Percentiles rank a stretch among this genome's conserved stretches.
Conservation (phyloP, 2,113 vertebrate species). For the Mormyrus iriodes region DNA sequence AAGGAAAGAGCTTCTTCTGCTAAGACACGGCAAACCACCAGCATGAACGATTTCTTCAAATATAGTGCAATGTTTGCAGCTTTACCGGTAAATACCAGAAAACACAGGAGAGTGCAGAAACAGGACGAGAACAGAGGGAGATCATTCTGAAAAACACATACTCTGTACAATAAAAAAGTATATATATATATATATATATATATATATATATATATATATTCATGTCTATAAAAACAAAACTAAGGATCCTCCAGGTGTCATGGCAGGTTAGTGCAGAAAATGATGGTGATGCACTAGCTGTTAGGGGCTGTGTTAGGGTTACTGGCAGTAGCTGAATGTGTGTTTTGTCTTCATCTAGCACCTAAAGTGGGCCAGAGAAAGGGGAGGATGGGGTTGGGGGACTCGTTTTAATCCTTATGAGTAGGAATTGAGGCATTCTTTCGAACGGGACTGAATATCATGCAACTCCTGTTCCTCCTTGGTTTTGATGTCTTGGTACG, state of each 20-base stretch:
- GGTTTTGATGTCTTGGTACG: slow-evolving; percentile 97
- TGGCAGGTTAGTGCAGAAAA: slow-evolving; percentile 67
- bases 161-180: slow-evolving; percentile 24
- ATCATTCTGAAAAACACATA: slow-evolving; percentile 24
- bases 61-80: slow-evolving; percentile 54
- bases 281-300: slow-evolving; percentile 69
- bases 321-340: slow-evolving; percentile 73
- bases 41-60: slow-evolving; percentile 25
- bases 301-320: slow-evolving; percentile 72
- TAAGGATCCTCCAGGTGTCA: slow-evolving; percentile 53
- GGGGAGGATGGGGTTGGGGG: background rate
- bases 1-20: slow-evolving; percentile 13
- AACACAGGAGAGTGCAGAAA: background rate
- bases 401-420: slow-evolving; percentile 68
- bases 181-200: background rate
- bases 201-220: slow-evolving; percentile 15
- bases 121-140: slow-evolving; percentile 14
- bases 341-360: slow-evolving; percentile 63
- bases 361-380: slow-evolving; percentile 48
- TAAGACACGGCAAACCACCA: slow-evolving; percentile 32
- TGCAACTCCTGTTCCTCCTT: slow-evolving; percentile 98
- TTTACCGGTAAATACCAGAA: slow-evolving; percentile 39
- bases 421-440: slow-evolving; percentile 99
- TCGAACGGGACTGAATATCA: slow-evolving; percentile 95
- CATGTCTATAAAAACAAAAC: slow-evolving; percentile 27